phyloP scores from a whole-genome alignment of 2,113 vertebrate species.

The Coracopsis vasa region DNA sequence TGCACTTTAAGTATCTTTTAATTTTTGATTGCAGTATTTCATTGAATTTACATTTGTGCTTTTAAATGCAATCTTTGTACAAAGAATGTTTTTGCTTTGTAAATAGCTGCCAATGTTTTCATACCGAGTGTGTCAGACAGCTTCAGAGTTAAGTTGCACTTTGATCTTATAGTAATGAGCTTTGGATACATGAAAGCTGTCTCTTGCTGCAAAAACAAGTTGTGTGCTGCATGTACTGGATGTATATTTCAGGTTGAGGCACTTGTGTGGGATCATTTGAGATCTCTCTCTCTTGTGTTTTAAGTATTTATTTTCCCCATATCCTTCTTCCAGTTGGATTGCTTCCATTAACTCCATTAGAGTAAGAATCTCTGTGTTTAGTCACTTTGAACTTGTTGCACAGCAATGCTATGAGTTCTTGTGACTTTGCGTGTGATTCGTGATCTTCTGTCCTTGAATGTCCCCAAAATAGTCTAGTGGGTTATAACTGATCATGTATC shows the following conservation, averaged over 20 bases:
- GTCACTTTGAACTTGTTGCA: background rate
- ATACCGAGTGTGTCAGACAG: slow-evolving; percentile 4
- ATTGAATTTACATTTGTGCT: background rate
- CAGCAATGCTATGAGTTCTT: background rate
- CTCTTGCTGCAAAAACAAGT: slow-evolving; percentile 6
- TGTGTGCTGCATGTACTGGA: background rate
- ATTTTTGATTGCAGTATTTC: background rate
- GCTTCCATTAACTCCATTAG: slow-evolving; percentile 20
- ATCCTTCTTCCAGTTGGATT: background rate
- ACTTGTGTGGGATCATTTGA: background rate
- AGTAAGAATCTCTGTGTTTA: background rate
- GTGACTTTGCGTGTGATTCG: slow-evolving; percentile 14
- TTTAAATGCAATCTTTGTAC: background rate
- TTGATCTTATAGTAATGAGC: slow-evolving; percentile 49
- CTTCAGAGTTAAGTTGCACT: background rate
- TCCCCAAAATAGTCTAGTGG: background rate
- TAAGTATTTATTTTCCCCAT: fast-evolving
- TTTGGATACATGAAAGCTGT: slow-evolving; percentile 46
- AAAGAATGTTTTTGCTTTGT: background rate
- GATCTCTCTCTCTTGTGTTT: background rate
- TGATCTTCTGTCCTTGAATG: background rate
- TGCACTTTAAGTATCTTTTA: background rate
- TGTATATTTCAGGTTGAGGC: slow-evolving; percentile 22
- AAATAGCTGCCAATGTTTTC: background rate
- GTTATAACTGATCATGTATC: background rate